Base-by-base conservation (phyloP, 1,140 invertebrate species). In the Acromyrmex charruanus region DNA sequence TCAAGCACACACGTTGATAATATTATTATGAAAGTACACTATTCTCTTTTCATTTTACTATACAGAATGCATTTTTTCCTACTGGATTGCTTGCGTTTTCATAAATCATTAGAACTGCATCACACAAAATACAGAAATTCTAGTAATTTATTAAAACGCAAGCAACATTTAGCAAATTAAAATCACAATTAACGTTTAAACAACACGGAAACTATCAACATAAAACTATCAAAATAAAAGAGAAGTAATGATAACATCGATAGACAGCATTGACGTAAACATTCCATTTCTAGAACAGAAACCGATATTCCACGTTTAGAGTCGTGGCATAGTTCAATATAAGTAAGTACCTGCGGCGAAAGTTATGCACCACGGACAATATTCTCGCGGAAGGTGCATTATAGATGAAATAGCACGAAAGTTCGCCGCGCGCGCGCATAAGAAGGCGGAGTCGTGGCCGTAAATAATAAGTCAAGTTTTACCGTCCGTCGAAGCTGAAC, bases 401-500 rank as follows among this genome's bases (percentile, higher is more conserved):
- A 84, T 84, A 51, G 39, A 84, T 75, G 80, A 84, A 82, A 82
- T 68, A 18, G 55, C 68, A 49, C 68, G 68, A 74, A 74, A 84
- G 80, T 82, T 82, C 14, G 18, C n/a, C 25, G 61, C 28, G 44
- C 66, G 68, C 35, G 53, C 39, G 68, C 35, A 21, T 25, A 49
- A 12, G 55, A 49, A 55, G 28, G 53, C 25, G 28, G 39, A 49
- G 69, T 25, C 51, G 61, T 21, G 51, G 53, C 25, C 21, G 86
- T 82, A 82, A 82, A 74, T 82, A 74, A 82, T 74, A 75, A 81
- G 79, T 51, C 66, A 25, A 51, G 80, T 75, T 75, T 84, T 49
- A 74, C 18, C 55, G 59, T 51, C 31, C 21, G 55, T 35, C 68
- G 39, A 21, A 21, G 25, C 7, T n/a, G 39, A 84, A 75, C 80